phyloP scores from a whole-genome alignment of 2,113 vertebrate species.

The Mohoua ochrocephala region DNA sequence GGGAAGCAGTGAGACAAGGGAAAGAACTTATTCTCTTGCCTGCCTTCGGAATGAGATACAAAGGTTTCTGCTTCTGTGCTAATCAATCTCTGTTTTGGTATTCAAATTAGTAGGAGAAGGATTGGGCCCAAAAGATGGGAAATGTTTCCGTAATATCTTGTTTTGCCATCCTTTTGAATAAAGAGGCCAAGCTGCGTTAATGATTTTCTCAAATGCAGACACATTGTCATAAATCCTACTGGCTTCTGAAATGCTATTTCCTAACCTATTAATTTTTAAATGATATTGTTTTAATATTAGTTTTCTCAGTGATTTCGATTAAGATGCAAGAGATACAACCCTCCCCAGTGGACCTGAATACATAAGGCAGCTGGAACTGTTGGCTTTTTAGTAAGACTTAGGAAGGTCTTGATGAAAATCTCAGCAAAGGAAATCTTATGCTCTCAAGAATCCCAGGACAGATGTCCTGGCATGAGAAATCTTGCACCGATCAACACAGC shows the following conservation, averaged over 20 bases:
- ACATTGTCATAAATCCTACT: background rate
- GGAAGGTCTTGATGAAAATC: constrained; percentile 6
- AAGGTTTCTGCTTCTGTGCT: background rate
- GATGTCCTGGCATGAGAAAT: background rate
- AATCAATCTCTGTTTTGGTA: background rate
- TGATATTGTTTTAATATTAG: background rate
- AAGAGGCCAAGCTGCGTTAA: background rate
- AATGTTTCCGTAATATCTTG: background rate
- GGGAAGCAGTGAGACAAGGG: background rate
- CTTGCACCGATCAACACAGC: background rate
- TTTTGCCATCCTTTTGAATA: background rate
- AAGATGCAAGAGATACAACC: background rate
- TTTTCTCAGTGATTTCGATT: background rate
- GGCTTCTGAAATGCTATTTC: constrained; percentile 5
- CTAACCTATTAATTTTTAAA: background rate
- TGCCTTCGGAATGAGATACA: background rate
- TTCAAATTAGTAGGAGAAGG: background rate
- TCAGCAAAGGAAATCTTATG: background rate
- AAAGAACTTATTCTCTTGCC: background rate
- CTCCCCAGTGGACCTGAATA: background rate
- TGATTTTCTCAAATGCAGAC: background rate
- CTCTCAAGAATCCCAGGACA: background rate
- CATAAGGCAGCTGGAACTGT: background rate
- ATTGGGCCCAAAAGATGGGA: background rate
- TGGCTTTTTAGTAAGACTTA: background rate